Evolutionary conservation across 64 coral and sea anemone genomes (phyloP).

Genomic region (Montipora efflorescens): DNA sequence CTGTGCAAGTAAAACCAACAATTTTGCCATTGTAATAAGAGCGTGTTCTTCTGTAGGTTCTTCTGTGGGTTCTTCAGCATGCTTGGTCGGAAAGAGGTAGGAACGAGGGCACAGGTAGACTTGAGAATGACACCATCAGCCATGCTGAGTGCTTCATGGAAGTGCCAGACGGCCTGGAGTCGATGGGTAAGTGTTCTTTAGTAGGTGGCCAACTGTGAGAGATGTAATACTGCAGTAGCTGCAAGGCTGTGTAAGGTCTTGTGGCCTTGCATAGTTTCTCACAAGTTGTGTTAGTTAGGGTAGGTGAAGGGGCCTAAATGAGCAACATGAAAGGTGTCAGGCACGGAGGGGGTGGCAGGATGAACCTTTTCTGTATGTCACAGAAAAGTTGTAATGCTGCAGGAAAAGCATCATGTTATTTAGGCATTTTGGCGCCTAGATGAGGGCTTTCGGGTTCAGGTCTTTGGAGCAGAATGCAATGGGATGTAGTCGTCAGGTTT

Average conservation of each 20-base stretch:
- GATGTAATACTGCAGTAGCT: background rate
- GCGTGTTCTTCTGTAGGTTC: background rate
- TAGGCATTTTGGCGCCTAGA: background rate
- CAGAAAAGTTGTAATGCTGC: conserved; percentile 12
- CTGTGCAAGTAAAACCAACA: too few relatives aligned
- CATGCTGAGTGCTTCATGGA: background rate
- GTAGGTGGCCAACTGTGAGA: conserved; percentile 24
- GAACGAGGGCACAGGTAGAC: conserved; percentile 15
- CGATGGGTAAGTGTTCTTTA: background rate
- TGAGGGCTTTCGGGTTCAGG: background rate
- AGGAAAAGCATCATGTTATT: conserved; percentile 34
- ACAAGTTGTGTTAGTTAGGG: conserved; percentile 16
- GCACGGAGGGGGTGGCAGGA: background rate
- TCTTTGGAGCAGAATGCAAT: conserved; percentile 36
- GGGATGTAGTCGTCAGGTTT: background rate
- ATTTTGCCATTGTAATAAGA: too few relatives aligned
- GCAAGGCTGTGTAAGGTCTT: conserved; percentile 7
- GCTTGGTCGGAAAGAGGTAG: background rate
- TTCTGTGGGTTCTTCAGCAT: background rate
- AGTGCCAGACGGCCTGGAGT: conserved; percentile 14
- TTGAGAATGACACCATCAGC: conserved; percentile 26
- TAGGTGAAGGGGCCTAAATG: background rate
- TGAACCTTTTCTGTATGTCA: conserved; percentile 14
- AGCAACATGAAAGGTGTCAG: conserved; percentile 37
- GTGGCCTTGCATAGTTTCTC: conserved; percentile 36